phyloP scores from a whole-genome alignment of 2,113 vertebrate genomes.

The Albula glossodonta region DNA sequence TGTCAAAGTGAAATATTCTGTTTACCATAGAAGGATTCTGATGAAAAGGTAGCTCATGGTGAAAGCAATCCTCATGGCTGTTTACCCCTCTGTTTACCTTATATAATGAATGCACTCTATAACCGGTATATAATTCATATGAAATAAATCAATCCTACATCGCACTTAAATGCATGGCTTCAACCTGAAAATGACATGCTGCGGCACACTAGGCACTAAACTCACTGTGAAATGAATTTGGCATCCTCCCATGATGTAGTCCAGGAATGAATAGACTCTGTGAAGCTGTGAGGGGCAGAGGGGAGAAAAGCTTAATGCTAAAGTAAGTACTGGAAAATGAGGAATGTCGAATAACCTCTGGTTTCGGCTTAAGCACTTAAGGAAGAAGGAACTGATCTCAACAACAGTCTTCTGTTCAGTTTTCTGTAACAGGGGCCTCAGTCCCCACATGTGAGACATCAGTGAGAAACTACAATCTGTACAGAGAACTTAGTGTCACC shows the following conservation, averaged over 20 bases:
- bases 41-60: neutral
- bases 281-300: conserved; percentile 73
- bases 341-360: neutral
- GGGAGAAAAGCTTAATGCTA: neutral
- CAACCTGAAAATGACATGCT: conserved; percentile 15
- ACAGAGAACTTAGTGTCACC: neutral
- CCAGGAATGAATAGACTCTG: conserved; percentile 93
- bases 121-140: neutral
- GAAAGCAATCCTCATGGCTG: neutral
- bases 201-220: conserved; percentile 34
- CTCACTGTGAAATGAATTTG: conserved; percentile 97
- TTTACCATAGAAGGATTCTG: neutral
- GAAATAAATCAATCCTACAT: conserved; percentile 11
- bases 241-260: conserved; percentile 97
- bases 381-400: neutral
- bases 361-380: conserved; percentile 21
- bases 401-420: neutral
- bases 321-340: neutral
- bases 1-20: neutral
- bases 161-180: conserved; percentile 8
- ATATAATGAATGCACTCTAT: neutral
- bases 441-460: neutral
- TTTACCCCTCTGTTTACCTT: neutral
- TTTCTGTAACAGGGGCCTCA: neutral
- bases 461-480: neutral